Conservation (phyloP, 2,113 vertebrate species). For the Felis catus region F.catus_Fca126_mat1.0 CM031415.1:75817001-75817500, state of each 20-base stretch:
- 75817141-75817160: slow-evolving; percentile 49
- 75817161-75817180: slow-evolving; percentile 68
- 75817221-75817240: slow-evolving; percentile 67
- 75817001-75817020: not conserved
- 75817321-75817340: not conserved
- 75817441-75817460: not conserved
- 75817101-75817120: not conserved
- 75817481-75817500: slow-evolving; percentile 30
- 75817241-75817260: slow-evolving; percentile 59
- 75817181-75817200: slow-evolving; percentile 66
- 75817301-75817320: slow-evolving; percentile 50
- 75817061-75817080: not conserved
- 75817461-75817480: not conserved
- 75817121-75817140: slow-evolving; percentile 26
- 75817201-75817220: slow-evolving; percentile 73
- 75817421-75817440: slow-evolving; percentile 41
- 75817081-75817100: not conserved
- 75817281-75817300: slow-evolving; percentile 65
- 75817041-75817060: not conserved
- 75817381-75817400: slow-evolving; percentile 29
- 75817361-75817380: slow-evolving; percentile 13
- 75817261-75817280: slow-evolving; percentile 66
- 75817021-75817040: not conserved
- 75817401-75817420: slow-evolving; percentile 44
- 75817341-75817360: not conserved